Percentiles rank a stretch among this genome's conserved stretches.
phyloP scores from a whole-genome alignment of 37 sponge, comb jelly and placozoan species.

The Beroe forskalii region DNA sequence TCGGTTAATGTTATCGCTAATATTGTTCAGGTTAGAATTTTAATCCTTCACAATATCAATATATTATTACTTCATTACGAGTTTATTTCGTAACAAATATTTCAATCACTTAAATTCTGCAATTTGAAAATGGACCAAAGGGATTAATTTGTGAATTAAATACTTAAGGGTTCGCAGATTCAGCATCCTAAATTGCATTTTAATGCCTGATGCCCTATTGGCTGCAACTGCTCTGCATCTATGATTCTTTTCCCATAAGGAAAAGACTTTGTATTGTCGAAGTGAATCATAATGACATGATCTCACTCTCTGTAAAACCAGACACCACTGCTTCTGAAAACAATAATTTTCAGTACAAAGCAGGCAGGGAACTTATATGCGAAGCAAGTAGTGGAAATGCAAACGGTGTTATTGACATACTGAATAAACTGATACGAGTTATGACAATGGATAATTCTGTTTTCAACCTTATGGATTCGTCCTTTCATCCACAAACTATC shows the following conservation, averaged over 20 bases:
- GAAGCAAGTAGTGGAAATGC: background rate
- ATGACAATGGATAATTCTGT: conserved; percentile 30
- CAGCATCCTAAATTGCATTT: too few relatives aligned
- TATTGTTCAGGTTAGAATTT: background rate
- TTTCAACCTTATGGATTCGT: conserved; percentile 15
- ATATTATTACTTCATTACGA: background rate
- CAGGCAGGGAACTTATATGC: background rate
- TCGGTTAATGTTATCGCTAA: conserved; percentile 24
- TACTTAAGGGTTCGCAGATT: too few relatives aligned
- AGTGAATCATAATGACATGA: too few relatives aligned
- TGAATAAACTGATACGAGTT: background rate
- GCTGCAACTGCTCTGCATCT: too few relatives aligned
- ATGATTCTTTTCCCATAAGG: too few relatives aligned
- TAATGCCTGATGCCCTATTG: too few relatives aligned
- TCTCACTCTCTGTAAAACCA: too few relatives aligned
- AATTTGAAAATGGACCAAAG: too few relatives aligned
- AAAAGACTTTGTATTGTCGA: too few relatives aligned
- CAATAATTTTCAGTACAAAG: background rate
- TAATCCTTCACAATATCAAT: background rate
- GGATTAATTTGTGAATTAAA: too few relatives aligned
- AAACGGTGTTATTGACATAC: conserved; percentile 19
- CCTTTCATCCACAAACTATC: conserved; percentile 3
- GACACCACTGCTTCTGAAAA: too few relatives aligned
- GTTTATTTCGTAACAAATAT: background rate
- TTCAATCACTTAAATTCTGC: too few relatives aligned